Base-by-base conservation (phyloP, 2,113 vertebrate species). In the Protobothrops mucrosquamatus region DNA sequence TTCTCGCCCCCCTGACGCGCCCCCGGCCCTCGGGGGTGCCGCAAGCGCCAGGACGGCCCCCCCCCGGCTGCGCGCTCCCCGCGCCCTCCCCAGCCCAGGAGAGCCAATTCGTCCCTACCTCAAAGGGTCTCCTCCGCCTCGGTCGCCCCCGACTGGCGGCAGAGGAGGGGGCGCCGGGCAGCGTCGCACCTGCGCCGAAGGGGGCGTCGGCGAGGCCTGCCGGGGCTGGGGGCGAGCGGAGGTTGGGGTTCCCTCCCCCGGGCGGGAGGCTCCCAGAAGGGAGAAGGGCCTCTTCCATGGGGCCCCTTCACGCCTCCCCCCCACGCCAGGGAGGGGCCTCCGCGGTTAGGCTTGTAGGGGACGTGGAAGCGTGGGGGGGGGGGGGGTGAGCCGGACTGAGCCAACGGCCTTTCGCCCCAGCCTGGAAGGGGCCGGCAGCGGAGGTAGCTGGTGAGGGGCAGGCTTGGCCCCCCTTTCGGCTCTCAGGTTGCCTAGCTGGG, bases 1-100 rank as follows among this genome's bases (percentile, higher is more conserved):
- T 99, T 99, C 96, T 99, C 99, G 0, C 99, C 99, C 23, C 98
- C 98, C 97, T 99, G 99, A 96, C 6, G 15, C 34, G 6, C 69
- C 6, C 6, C 15, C 69, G 0, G 0, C 15, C n/a, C 0, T 46
- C 43, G 43, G 43, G 43, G 43, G 43, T 46, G 43, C 43, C 43
- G 43, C 43, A 3, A 46, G n/a, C 18, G 8, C 34, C 69, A 22
- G 18, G 18, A 1, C 4, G 4, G 6, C 64, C 29, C 64, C 4
- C 64, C 29, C 64, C 4, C 59, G 59, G 26, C 61, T 2, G 10
- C 59, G 3, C 69, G 69, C 18, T 81, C 18, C 69, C 15, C n/a
- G n/a, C n/a, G 14, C 15, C n/a, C 18, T 1, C 34, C 6, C 15
- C 3, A 34, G 34, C 74, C 6, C 8, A 9, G 15, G 2, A 3